Conservation (phyloP, 1,140 invertebrate species). For the Drosophila carrolli region DNA sequence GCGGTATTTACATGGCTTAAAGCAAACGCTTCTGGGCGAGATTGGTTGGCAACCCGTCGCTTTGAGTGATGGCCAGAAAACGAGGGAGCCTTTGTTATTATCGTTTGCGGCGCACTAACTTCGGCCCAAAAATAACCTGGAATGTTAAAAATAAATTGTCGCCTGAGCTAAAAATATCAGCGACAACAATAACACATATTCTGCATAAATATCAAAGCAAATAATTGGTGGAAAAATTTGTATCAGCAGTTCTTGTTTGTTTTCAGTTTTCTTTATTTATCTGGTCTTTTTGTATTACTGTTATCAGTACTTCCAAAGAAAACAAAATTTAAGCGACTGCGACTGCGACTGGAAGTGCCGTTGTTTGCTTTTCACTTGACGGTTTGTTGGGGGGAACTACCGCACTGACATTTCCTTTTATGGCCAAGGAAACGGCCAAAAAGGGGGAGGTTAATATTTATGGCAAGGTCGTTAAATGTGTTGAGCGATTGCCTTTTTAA, state of each 20-base stretch:
- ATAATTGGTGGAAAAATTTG: slow-evolving; percentile 43
- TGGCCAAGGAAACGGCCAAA: slow-evolving; percentile 36
- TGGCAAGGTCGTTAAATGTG: slow-evolving; percentile 21
- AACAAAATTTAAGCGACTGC: slow-evolving; percentile 38
- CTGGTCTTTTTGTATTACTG: slow-evolving; percentile 17
- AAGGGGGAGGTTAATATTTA: slow-evolving; percentile 41
- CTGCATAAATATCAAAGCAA: slow-evolving; percentile 61
- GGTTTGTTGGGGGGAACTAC: slow-evolving; percentile 58
- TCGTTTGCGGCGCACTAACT: slow-evolving; percentile 42
- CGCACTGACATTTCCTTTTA: slow-evolving; percentile 40
- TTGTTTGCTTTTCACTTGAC: slow-evolving; percentile 47
- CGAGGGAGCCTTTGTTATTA: slow-evolving; percentile 20
- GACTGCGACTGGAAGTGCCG: slow-evolving; percentile 21
- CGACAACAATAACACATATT: slow-evolving; percentile 28
- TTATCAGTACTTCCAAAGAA: slow-evolving; percentile 71
- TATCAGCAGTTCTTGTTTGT: slow-evolving; percentile 36
- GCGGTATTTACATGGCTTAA: slow-evolving; percentile 22
- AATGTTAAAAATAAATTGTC: slow-evolving; percentile 57
- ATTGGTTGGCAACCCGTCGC: slow-evolving; percentile 5
- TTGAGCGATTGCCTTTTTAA: neutral
- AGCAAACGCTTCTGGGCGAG: neutral
- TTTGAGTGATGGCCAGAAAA: slow-evolving; percentile 25
- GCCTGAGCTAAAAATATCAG: slow-evolving; percentile 49
- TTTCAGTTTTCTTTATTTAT: slow-evolving; percentile 50
- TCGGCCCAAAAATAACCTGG: slow-evolving; percentile 43